Percentiles rank a stretch among this genome's conserved stretches.
Conservation (phyloP, 2,888 invertebrate species). For the Torymus aiolomorphi region DNA sequence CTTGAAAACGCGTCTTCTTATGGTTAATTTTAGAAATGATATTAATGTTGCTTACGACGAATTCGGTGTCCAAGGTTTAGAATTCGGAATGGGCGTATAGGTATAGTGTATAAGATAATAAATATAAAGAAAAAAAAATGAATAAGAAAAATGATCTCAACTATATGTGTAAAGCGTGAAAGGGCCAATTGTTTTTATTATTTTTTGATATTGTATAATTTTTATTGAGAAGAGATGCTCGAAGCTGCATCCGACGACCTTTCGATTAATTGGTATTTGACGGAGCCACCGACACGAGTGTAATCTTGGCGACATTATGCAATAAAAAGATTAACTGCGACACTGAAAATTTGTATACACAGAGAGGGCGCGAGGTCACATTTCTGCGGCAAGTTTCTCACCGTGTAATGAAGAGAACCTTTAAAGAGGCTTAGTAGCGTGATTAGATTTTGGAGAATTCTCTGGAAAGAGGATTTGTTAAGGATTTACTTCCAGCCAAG, state of each 20-base stretch:
- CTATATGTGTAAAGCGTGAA: too few species aligned
- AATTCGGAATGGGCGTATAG: background rate
- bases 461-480: conserved; percentile 9
- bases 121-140: too few species aligned
- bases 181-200: too few species aligned
- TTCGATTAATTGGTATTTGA: too few species aligned
- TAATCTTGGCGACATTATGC: too few species aligned
- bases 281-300: background rate
- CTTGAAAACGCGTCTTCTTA: background rate
- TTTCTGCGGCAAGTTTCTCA: conserved; percentile 15
- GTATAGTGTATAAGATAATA: too few species aligned
- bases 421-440: conserved; percentile 31
- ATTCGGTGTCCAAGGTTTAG: background rate
- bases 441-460: conserved; percentile 35
- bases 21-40: background rate
- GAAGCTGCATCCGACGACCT: too few species aligned
- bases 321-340: background rate
- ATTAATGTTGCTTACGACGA: background rate
- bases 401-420: conserved; percentile 34
- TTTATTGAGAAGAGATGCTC: too few species aligned
- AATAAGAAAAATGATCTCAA: too few species aligned
- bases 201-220: too few species aligned
- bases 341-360: background rate
- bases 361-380: background rate
- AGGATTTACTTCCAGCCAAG: conserved; percentile 13